Evolutionary conservation across 2,888 invertebrate species (phyloP).

Genomic region (Meiosimyza platycephala): DNA sequence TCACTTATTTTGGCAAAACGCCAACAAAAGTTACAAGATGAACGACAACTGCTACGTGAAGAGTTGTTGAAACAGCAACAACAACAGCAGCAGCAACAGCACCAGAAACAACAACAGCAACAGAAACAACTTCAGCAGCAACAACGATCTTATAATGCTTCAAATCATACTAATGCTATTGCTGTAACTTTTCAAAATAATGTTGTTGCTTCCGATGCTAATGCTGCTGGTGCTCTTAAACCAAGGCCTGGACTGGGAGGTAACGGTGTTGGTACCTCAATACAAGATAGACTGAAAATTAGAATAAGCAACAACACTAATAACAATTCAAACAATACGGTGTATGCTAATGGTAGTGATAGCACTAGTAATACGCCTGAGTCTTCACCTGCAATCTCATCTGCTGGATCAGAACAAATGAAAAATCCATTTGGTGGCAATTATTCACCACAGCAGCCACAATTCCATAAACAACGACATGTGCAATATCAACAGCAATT

Average conservation of each 20-base stretch:
- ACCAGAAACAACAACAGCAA: slow-evolving; percentile 37
- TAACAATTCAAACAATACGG: slow-evolving; percentile 28
- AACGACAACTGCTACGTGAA: slow-evolving; percentile 41
- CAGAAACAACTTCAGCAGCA: slow-evolving; percentile 24
- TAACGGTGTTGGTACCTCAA: slow-evolving; percentile 34
- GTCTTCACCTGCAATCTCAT: slow-evolving; percentile 45
- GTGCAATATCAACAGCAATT: slow-evolving; percentile 37
- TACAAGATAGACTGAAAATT: slow-evolving; percentile 52
- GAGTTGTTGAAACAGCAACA: slow-evolving; percentile 38
- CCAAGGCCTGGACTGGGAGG: not conserved
- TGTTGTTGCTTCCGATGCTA: not conserved
- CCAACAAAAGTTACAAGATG: slow-evolving; percentile 45
- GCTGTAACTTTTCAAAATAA: slow-evolving; percentile 18
- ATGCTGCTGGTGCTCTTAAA: slow-evolving; percentile 6
- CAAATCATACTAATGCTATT: not conserved
- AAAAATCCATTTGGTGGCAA: slow-evolving; percentile 42
- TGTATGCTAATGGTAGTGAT: slow-evolving; percentile 27
- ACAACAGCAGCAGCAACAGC: slow-evolving; percentile 35
- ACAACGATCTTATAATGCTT: not conserved
- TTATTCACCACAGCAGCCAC: slow-evolving; percentile 11
- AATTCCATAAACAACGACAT: slow-evolving; percentile 12
- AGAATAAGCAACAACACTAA: slow-evolving; percentile 46
- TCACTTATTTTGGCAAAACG: slow-evolving; percentile 45
- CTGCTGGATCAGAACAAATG: slow-evolving; percentile 46
- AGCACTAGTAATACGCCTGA: slow-evolving; percentile 46